Conservation (phyloP, 2,888 invertebrate genomes). For the Scaptomyza parva region DNA sequence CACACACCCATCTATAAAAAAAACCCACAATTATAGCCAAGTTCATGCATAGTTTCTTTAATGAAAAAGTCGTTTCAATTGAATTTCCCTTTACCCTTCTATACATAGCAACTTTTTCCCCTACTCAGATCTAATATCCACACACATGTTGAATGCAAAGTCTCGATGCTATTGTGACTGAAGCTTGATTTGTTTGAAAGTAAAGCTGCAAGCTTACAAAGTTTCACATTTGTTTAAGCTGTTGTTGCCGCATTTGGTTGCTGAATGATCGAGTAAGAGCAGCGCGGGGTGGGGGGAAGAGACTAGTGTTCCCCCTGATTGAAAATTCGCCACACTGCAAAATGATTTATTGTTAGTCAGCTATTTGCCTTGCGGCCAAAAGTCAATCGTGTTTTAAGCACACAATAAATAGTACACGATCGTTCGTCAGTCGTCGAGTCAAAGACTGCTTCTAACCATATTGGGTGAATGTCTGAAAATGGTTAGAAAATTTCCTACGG, state of each 20-base stretch:
- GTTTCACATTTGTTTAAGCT: conserved; percentile 47
- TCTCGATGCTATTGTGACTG: conserved; percentile 44
- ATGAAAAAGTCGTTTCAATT: conserved; percentile 23
- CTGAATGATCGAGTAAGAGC: conserved; percentile 50
- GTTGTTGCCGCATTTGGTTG: conserved; percentile 62
- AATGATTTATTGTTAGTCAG: conserved; percentile 64
- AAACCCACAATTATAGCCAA: conserved; percentile 24
- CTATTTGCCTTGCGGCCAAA: conserved; percentile 56
- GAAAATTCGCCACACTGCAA: conserved; percentile 25
- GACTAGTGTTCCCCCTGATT: background rate
- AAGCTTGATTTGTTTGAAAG: conserved; percentile 41
- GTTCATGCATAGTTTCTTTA: conserved; percentile 39
- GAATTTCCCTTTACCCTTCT: background rate
- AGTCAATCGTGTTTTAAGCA: conserved; percentile 60
- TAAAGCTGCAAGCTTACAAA: conserved; percentile 43
- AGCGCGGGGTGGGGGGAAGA: conserved; percentile 5
- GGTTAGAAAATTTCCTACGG: conserved; percentile 62
- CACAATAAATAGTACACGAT: conserved; percentile 33
- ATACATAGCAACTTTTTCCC: too few species aligned
- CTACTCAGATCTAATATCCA: conserved; percentile 1
- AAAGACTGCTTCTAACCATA: conserved; percentile 47
- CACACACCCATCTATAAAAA: background rate
- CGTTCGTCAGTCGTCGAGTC: conserved; percentile 20
- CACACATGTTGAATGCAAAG: conserved; percentile 22
- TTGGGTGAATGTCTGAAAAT: conserved; percentile 50